Evolutionary conservation across 2,797 vertebrate genomes (phyloP).

Genomic region (Hyperoplus lanceolatus): DNA sequence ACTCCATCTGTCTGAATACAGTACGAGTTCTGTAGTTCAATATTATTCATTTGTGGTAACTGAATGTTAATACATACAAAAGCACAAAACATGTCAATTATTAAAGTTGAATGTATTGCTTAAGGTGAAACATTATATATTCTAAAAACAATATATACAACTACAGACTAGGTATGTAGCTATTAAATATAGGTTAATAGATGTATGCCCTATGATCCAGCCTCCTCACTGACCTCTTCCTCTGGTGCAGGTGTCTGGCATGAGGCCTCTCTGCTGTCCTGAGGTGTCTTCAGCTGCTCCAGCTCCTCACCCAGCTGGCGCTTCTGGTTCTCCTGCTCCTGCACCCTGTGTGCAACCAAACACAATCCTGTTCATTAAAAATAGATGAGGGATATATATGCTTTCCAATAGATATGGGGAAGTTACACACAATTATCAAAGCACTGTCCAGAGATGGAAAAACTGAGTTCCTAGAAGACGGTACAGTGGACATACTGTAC

Average conservation of each 20-base stretch:
- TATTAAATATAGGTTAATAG: background rate
- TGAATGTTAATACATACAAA: conserved; percentile 15
- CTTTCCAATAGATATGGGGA: background rate
- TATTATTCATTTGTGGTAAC: background rate
- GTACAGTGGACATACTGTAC: conserved; percentile 79
- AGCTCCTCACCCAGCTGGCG: conserved; percentile 85
- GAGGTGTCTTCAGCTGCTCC: conserved; percentile 78
- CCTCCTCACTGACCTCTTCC: conserved; percentile 73
- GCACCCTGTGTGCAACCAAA: conserved; percentile 78
- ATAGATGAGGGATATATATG: background rate
- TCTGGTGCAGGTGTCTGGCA: conserved; percentile 80
- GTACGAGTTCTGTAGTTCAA: conserved; percentile 28
- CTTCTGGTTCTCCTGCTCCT: conserved; percentile 87
- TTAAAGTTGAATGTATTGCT: background rate
- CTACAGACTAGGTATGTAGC: background rate
- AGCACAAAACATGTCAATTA: background rate
- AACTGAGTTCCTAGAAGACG: conserved; percentile 32
- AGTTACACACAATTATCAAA: background rate
- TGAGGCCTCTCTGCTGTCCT: conserved; percentile 83
- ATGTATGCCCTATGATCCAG: background rate
- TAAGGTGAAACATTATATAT: background rate
- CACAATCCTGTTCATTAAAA: conserved; percentile 6
- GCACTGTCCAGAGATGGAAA: background rate
- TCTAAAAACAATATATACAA: background rate
- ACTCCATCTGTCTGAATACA: conserved; percentile 72